phyloP scores from a whole-genome alignment of 2,888 invertebrate species.

The Aradus depressus region DNA sequence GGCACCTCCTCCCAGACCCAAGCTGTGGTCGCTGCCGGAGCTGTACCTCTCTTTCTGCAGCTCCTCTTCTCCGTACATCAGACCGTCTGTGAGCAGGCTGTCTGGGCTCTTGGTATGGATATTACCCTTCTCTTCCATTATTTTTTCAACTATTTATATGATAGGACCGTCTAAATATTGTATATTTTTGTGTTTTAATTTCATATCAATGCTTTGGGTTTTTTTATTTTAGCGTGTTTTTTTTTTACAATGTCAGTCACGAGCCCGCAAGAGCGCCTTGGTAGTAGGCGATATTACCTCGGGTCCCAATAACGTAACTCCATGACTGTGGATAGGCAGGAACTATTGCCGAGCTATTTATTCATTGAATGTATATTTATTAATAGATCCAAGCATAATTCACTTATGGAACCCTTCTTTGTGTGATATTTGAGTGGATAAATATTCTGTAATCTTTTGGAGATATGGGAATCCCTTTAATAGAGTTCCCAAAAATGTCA shows the following conservation, averaged over 20 bases:
- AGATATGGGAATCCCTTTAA: no score
- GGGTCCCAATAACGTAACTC: no score
- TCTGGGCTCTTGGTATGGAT: conserved; percentile 86
- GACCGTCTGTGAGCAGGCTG: conserved; percentile 98
- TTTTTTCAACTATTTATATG: not conserved
- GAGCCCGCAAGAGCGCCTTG: no score
- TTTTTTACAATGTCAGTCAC: no score
- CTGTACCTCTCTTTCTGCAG: conserved; percentile 88
- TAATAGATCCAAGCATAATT: not conserved
- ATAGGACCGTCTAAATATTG: not conserved
- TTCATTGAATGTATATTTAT: no score
- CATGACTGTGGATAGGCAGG: no score
- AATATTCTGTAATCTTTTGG: no score
- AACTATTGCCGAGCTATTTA: no score
- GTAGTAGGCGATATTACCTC: no score
- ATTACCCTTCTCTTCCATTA: not conserved
- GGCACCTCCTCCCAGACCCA: conserved; percentile 88
- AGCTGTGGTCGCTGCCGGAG: conserved; percentile 84
- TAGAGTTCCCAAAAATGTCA: no score
- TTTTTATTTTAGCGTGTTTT: not conserved
- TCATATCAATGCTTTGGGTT: not conserved
- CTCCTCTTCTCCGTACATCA: conserved; percentile 85
- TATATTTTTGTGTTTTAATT: not conserved
- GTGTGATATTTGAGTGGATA: not conserved
- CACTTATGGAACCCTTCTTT: not conserved